Base-by-base conservation (phyloP, 2,113 vertebrate species). In the Sylvietta virens region DNA sequence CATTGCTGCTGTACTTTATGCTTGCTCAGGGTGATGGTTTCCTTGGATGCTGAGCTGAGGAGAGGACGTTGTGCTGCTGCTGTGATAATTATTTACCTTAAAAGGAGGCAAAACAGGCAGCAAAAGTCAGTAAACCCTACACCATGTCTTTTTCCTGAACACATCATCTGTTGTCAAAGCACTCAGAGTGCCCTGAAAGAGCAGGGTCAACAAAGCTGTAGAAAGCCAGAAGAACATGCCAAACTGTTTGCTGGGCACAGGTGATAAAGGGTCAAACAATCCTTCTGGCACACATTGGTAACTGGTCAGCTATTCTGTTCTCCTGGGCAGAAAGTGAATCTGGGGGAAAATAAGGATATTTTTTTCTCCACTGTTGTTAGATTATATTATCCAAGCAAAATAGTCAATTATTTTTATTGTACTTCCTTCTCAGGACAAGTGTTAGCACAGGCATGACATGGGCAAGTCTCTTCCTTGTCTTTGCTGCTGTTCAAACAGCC, bases 201-300 rank as follows among this genome's bases (percentile, higher is more conserved):
- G 4, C 21, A 45, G 5, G 33, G 28, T 9, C 40, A 72, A 4
- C 10, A 69, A 79, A 53, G 37, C n/a, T 28, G 22, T 23, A 20
- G 58, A 56, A 73, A 6, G 30, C 18, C 13, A 51, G 30, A 56
- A 37, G 33, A 71, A 51, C 10, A 23, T 0, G 3, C 22, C 13
- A n/a, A 73, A 48, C 1, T 35, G 2, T 73, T 64, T 81, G 70
- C 42, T 8, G 4, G 31, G 19, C 57, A 48, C 11, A 31, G 8
- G 18, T 0, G 0, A 31, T 35, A 37, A 64, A 66, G 28, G 10
- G 27, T 60, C 23, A 50, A 57, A 12, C 2, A 11, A 26, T 27
- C 21, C 9, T 76, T 89, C 31, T 3, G 22, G 37, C 7, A 39
- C 17, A 30, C 2, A 11, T 16, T 44, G 70, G 28, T 65, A 73